Conservation (phyloP, 1,140 invertebrate genomes). For the Cotesia typhae region DNA sequence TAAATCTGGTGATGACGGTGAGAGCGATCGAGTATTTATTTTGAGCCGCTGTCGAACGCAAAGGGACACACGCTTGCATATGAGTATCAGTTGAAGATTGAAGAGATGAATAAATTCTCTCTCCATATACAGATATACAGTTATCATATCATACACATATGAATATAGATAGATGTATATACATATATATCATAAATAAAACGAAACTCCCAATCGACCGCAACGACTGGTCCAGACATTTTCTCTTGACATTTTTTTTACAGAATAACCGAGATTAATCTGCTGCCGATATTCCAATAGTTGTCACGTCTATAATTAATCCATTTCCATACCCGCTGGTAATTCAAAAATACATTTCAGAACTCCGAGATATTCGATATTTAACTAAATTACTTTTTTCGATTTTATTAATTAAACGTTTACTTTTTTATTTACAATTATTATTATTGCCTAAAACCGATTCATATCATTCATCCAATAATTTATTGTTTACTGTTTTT, state of each 20-base stretch:
- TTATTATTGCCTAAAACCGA: no score
- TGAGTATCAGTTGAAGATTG: constrained; percentile 27
- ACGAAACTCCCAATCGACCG: constrained; percentile 6
- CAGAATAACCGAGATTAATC: constrained; percentile 17
- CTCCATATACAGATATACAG: background rate
- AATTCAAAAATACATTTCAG: no score
- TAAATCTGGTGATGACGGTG: constrained; percentile 20
- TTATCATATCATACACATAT: background rate
- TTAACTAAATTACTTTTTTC: no score
- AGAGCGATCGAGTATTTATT: constrained; percentile 27
- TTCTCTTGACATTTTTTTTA: constrained; percentile 11
- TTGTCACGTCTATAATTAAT: constrained; percentile 22
- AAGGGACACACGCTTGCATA: constrained; percentile 27
- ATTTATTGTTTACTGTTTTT: no score
- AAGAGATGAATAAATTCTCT: constrained; percentile 13
- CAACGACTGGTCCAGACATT: constrained; percentile 19
- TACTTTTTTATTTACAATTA: background rate
- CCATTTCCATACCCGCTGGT: background rate
- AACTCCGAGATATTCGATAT: no score
- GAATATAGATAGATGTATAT: background rate
- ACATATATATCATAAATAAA: constrained; percentile 16
- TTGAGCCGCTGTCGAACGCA: constrained; percentile 28
- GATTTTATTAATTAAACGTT: no score
- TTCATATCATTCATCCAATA: no score
- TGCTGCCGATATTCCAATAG: constrained; percentile 17